Evolutionary conservation across 2,797 vertebrate genomes (phyloP).

Genomic region (Microctenopoma stevenorrisi): DNA sequence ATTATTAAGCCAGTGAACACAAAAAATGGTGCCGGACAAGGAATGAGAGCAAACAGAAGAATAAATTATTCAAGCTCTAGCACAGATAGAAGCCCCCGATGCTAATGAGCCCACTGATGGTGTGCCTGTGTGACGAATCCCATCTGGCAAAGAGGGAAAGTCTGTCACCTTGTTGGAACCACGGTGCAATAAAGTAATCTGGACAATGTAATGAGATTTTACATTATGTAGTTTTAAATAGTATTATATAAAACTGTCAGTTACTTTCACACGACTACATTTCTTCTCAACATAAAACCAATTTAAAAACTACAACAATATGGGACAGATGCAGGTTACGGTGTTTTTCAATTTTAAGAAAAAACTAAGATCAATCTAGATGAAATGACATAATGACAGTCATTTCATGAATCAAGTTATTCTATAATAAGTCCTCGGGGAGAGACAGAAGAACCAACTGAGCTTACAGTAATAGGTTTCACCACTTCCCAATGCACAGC

Average conservation of each 20-base stretch:
- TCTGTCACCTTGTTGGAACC: constrained; percentile 39
- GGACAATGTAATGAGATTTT: too few species aligned
- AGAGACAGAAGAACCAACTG: constrained; percentile 23
- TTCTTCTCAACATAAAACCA: too few species aligned
- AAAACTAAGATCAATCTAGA: too few species aligned
- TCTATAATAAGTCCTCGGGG: constrained; percentile 4
- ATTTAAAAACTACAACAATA: too few species aligned
- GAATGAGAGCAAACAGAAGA: constrained; percentile 44
- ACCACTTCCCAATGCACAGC: not conserved
- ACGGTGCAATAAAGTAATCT: not conserved
- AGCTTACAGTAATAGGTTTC: constrained; percentile 7
- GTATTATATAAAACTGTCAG: too few species aligned
- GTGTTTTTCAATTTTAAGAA: too few species aligned
- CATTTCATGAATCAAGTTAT: constrained; percentile 1
- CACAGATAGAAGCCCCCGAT: constrained; percentile 69
- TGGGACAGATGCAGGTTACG: too few species aligned
- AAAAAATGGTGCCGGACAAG: constrained; percentile 41
- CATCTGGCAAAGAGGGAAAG: constrained; percentile 31
- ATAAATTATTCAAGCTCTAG: constrained; percentile 48
- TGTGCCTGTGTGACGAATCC: constrained; percentile 24
- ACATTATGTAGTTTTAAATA: too few species aligned
- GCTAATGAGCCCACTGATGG: constrained; percentile 66
- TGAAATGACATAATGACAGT: not conserved
- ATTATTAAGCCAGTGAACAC: constrained; percentile 45
- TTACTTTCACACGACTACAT: too few species aligned